Evolutionary conservation across 92 coral and sea anemone species (phyloP), one percentile per base, ranked within the genome.

Genomic region (Porites lobata): DNA sequence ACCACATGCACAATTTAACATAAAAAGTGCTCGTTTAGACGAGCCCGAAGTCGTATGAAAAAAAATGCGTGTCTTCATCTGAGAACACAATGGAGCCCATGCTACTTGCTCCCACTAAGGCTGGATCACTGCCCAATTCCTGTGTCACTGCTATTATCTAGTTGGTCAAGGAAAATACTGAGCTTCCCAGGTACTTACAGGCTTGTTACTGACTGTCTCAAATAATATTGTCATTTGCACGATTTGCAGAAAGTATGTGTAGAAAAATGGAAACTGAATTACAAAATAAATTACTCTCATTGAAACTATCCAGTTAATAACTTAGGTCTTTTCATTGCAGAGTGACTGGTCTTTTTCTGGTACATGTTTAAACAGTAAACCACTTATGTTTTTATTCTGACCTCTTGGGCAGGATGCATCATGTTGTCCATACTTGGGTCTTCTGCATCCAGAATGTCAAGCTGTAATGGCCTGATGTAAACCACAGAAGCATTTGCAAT

Each of bases 401-500:
- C 77, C 75, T 68, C 56, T 81, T 81, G 86, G 70, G 86, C 87
- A 53, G 87, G 87, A 50, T 83, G 76, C 79, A 72, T 6, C 59
- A 81, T 68, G 76, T 68, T 68, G 70, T 81, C 77, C 73, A 69
- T 67, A 68, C 66, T 29, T 68, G 84, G 26, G 84, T 80, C 82
- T 84, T 83, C 22, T 51, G 76, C 50, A 64, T 79, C 85, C 79
- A 87, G 73, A 22, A 87, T 65, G 82, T 88, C 75, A 69, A 11
- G 72, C 83, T 83, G 92, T 71, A 89, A 71, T 20, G 92, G 92
- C 80, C 92, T 71, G 76, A 90, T 74, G 66, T 90, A 90, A 64
- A 84, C 80, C 50, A 76, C 72, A 22, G 93, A 58, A 50, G 81
- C 77, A 78, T 73, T 73, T 32, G 93, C 93, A 73, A 90, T 85